Evolutionary conservation across 1,140 invertebrate genomes (phyloP).

Genomic region (Alviniconcha marisindica): DNA sequence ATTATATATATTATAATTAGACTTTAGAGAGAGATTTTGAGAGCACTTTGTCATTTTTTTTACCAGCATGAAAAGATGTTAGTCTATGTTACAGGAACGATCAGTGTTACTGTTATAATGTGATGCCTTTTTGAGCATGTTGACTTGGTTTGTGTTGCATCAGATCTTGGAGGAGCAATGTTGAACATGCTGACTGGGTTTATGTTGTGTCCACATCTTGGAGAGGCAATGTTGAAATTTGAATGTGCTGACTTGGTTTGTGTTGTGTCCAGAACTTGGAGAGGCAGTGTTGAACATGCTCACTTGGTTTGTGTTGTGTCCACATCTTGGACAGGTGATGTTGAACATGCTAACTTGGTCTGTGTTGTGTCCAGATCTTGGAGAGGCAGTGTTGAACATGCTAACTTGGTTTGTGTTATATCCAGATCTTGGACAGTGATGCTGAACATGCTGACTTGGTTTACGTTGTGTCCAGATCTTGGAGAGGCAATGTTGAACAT

Average conservation of each 20-base stretch:
- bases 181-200: slow-evolving; percentile 79
- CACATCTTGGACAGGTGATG: too few relatives aligned
- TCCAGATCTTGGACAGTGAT: too few relatives aligned
- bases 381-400: slow-evolving; percentile 72
- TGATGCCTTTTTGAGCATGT: slow-evolving; percentile 71
- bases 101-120: too few relatives aligned
- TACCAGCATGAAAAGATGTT: too few relatives aligned
- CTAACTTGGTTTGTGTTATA: slow-evolving; percentile 82
- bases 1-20: too few relatives aligned
- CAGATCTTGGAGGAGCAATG: too few relatives aligned
- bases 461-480: slow-evolving; percentile 82
- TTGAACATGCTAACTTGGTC: too few relatives aligned
- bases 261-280: slow-evolving; percentile 83
- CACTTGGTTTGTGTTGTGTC: slow-evolving; percentile 84
- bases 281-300: slow-evolving; percentile 73
- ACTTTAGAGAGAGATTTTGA: too few relatives aligned
- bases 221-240: slow-evolving; percentile 71
- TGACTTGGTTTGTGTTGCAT: slow-evolving; percentile 83
- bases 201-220: slow-evolving; percentile 82
- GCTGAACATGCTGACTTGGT: slow-evolving; percentile 72
- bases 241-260: too few relatives aligned
- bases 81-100: too few relatives aligned
- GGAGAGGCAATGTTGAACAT: slow-evolving; percentile 77
- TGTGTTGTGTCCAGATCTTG: slow-evolving; percentile 85
- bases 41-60: too few relatives aligned